Evolutionary conservation across 1,140 invertebrate genomes (phyloP).

Genomic region (Scaptomyza graminum): DNA sequence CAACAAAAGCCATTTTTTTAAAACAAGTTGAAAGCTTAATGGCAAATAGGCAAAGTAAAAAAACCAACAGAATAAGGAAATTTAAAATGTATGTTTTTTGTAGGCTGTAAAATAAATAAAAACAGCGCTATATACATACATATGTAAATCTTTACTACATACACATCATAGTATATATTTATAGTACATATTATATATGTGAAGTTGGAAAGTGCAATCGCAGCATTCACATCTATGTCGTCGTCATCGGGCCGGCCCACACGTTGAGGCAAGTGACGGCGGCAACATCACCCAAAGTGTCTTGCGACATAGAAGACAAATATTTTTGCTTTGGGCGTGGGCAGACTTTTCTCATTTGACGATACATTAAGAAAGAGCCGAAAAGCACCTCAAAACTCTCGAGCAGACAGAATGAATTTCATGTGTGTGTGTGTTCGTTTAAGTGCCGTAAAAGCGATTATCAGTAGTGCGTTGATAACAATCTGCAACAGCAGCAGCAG

Average conservation of each 20-base stretch:
- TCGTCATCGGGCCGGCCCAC: slow-evolving; percentile 32
- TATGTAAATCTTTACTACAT: not conserved
- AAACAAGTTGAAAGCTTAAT: slow-evolving; percentile 52
- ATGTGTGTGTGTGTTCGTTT: not conserved
- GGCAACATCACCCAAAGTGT: slow-evolving; percentile 6
- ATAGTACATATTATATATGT: slow-evolving; percentile 19
- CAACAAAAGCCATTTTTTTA: slow-evolving; percentile 60
- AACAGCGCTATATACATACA: too few relatives aligned
- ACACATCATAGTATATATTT: slow-evolving; percentile 3
- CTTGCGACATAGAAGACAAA: slow-evolving; percentile 46
- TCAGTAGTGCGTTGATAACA: slow-evolving; percentile 35
- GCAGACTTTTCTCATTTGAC: slow-evolving; percentile 66
- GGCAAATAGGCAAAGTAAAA: slow-evolving; percentile 39
- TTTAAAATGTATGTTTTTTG: not conserved
- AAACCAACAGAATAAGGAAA: slow-evolving; percentile 8
- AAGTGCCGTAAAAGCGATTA: slow-evolving; percentile 34
- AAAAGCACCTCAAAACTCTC: slow-evolving; percentile 2
- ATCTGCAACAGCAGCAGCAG: slow-evolving; percentile 37
- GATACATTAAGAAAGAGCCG: slow-evolving; percentile 53
- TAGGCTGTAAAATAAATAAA: slow-evolving; percentile 27
- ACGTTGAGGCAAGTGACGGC: slow-evolving; percentile 26
- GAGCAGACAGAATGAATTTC: not conserved
- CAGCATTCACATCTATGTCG: slow-evolving; percentile 3
- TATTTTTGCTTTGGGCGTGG: slow-evolving; percentile 44
- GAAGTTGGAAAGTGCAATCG: slow-evolving; percentile 38